Base-by-base conservation (phyloP, 2,797 vertebrate species). In the Scolopax bukidnonensis region DNA sequence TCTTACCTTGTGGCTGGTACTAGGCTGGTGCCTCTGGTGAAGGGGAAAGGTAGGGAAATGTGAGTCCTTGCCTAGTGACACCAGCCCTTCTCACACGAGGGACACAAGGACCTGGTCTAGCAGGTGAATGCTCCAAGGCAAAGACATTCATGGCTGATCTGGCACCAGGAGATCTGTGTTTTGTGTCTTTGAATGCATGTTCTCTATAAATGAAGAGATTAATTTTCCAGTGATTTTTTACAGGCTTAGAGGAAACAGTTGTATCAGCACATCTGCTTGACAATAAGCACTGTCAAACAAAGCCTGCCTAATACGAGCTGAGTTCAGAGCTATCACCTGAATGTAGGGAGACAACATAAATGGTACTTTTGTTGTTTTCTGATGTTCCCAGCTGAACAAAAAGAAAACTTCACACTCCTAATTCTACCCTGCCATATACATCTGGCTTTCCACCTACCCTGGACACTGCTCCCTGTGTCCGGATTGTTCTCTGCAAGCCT, bases 391-490 rank as follows among this genome's bases (percentile, higher is more conserved):
- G 38, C 5, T 65, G 50, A 33, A 50, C 15, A n/a, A 75, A 33
- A 57, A 65, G 8, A 82, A 65, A 61, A 6, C 7, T 25, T 56
- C 16, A 15, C 23, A 6, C 5, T 5, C 11, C 32, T 30, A 11
- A 74, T 12, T 18, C 33, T 45, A 18, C 16, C 16, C 38, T 45
- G 11, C 5, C 9, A 7, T 24, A 7, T 56, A 19, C 1, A 0
- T 7, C 61, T 57, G 74, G 15, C 51, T 90, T 48, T 32, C n/a
- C 77, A 47, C 23, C 47, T 48, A 18, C 7, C 17, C 54, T 36
- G 63, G 43, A 11, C 1, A 0, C 53, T 13, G 38, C 19, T 57
- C 12, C 41, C 41, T 36, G 38, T 18, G 16, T 18, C 64, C 68
- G 45, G 24, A 25, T 7, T 10, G 21, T 12, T 83, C 24, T 61